A percentile compares a stretch with the other conserved stretches of the same genome.
Conservation (phyloP, 2,113 vertebrate genomes). For the Arenaria interpres region DNA sequence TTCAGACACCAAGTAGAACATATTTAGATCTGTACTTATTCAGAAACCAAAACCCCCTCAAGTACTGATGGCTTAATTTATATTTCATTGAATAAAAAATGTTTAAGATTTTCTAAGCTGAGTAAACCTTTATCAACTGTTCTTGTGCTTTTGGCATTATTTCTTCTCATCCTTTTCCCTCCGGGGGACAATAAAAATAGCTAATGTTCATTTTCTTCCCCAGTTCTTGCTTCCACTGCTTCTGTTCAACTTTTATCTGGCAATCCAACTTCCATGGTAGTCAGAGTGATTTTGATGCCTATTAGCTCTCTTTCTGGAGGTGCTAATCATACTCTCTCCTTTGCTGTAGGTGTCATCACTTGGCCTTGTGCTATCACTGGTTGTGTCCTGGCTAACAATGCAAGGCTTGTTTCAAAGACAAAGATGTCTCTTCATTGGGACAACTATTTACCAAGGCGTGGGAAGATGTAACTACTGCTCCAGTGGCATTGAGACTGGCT, state of each 20-base stretch:
- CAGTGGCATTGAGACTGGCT: not conserved
- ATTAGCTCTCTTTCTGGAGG: not conserved
- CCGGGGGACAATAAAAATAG: constrained; percentile 31
- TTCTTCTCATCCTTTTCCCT: constrained; percentile 21
- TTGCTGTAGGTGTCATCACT: not conserved
- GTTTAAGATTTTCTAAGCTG: constrained; percentile 35
- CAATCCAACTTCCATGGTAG: not conserved
- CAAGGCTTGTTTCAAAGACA: not conserved
- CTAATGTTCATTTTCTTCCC: not conserved
- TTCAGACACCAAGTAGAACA: not conserved
- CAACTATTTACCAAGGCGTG: not conserved
- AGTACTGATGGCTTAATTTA: constrained; percentile 14
- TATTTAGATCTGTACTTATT: constrained; percentile 8
- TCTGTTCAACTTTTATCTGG: not conserved
- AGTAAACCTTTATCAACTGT: constrained; percentile 38
- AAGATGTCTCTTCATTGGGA: not conserved
- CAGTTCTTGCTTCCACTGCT: not conserved
- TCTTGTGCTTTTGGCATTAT: constrained; percentile 20
- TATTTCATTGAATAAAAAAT: constrained; percentile 28
- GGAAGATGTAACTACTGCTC: accelerated
- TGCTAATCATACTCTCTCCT: not conserved
- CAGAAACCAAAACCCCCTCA: not conserved
- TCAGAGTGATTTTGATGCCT: not conserved
- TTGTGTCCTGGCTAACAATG: not conserved
- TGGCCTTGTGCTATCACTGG: not conserved